These are phyloP conservation scores for Fulmarus glacialis DNA, from an alignment of 2,113 vertebrate genomes.

Conservation along the genomic window DNA sequence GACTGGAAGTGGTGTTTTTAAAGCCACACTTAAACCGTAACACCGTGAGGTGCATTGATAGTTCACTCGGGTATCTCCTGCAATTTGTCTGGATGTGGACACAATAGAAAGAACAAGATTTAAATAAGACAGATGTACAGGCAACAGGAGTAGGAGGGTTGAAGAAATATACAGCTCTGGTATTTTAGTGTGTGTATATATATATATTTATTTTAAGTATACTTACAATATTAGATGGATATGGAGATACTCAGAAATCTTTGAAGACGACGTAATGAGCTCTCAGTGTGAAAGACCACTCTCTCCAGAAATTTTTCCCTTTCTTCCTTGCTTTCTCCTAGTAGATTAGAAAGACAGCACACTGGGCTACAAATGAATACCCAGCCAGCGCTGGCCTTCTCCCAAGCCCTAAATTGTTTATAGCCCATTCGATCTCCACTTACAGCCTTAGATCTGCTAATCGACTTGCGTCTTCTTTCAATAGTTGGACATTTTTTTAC, in stretches of 20 bases:
- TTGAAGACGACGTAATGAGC: neutral
- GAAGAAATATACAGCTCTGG: neutral
- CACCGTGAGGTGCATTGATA: accelerated
- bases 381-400: neutral
- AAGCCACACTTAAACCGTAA: neutral
- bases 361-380: neutral
- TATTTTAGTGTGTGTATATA: neutral
- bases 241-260: neutral
- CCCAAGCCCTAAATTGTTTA: conserved; percentile 53
- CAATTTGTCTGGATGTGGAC: neutral
- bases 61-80: neutral
- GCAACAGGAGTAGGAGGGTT: neutral
- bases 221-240: neutral
- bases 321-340: neutral
- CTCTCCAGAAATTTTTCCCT: neutral
- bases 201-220: neutral
- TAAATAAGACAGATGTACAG: neutral
- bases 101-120: neutral
- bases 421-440: conserved; percentile 2
- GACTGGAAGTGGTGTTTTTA: neutral
- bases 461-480: conserved; percentile 5
- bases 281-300: neutral
- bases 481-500: neutral
- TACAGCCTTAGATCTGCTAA: conserved; percentile 27
- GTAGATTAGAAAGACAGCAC: neutral